Percentiles rank a stretch among this genome's conserved stretches.
These are phyloP conservation scores for Drosophila serrata DNA, from an alignment of 1,140 invertebrate genomes.

Conservation along the genomic window DNA sequence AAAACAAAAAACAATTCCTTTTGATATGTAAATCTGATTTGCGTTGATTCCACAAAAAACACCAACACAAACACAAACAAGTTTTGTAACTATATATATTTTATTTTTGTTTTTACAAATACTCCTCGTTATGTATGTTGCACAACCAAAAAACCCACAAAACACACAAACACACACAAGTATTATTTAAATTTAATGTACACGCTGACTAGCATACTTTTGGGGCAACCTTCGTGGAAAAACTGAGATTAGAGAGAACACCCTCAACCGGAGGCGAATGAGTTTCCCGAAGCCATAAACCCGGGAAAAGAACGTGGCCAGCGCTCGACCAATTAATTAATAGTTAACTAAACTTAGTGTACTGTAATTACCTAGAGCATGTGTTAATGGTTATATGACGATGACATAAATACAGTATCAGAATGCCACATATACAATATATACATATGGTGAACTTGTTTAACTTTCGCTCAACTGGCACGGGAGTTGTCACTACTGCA, in stretches of 20 bases:
- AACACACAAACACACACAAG: conserved; percentile 58
- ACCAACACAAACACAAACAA: conserved; percentile 20
- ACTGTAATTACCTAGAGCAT: conserved; percentile 76
- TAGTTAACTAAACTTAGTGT: conserved; percentile 78
- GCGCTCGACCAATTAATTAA: conserved; percentile 82
- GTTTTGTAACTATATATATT: conserved; percentile 49
- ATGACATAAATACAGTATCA: conserved; percentile 77
- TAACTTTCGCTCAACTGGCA: conserved; percentile 20
- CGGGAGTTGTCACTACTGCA: neutral
- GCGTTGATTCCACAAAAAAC: conserved; percentile 58
- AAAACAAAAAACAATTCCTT: conserved; percentile 68
- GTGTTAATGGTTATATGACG: conserved; percentile 78
- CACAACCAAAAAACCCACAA: conserved; percentile 1
- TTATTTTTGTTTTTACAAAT: conserved; percentile 47
- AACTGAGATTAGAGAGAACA: conserved; percentile 5
- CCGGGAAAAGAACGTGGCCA: conserved; percentile 57
- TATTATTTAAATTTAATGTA: conserved; percentile 78
- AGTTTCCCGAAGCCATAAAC: conserved; percentile 41
- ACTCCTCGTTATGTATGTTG: conserved; percentile 61
- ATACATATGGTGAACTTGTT: conserved; percentile 6
- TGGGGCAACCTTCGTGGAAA: conserved; percentile 54
- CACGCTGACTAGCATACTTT: conserved; percentile 66
- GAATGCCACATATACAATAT: conserved; percentile 53
- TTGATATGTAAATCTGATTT: conserved; percentile 71
- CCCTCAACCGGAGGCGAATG: conserved; percentile 16